A percentile compares a stretch with the other conserved stretches of the same genome.
Conservation (phyloP, 2,113 vertebrate genomes). For the Phoxinus phoxinus region DNA sequence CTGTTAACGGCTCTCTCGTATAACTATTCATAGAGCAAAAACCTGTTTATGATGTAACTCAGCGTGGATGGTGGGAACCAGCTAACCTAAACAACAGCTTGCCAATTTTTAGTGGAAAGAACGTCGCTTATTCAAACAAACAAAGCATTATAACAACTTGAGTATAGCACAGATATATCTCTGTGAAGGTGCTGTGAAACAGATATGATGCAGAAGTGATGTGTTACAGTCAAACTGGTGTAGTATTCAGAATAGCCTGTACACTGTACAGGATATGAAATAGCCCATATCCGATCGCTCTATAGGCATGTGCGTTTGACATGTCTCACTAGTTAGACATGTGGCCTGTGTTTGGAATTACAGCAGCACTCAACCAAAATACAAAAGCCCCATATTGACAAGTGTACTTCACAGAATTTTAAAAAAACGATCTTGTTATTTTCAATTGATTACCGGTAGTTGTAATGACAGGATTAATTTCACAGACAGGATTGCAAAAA, state of each 20-base stretch:
- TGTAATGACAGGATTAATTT: neutral
- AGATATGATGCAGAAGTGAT: neutral
- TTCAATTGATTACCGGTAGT: neutral
- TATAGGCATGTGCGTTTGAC: conserved; percentile 5
- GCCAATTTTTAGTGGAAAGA: conserved; percentile 15
- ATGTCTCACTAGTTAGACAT: neutral
- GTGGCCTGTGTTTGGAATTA: conserved; percentile 17
- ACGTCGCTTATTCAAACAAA: neutral
- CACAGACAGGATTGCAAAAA: neutral
- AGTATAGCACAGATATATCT: neutral
- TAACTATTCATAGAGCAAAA: conserved; percentile 15
- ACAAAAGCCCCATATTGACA: neutral
- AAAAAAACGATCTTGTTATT: neutral
- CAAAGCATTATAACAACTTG: neutral
- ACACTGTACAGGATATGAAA: neutral
- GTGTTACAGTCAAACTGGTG: neutral
- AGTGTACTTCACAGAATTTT: neutral
- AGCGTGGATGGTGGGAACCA: neutral
- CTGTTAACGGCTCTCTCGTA: conserved; percentile 9
- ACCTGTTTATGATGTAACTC: conserved; percentile 1
- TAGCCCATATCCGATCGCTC: conserved; percentile 30
- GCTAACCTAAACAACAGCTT: neutral
- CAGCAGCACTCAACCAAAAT: neutral
- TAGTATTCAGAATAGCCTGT: conserved; percentile 2
- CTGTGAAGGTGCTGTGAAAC: neutral